These are phyloP conservation scores for Pandemis corylana DNA, from an alignment of 2,888 invertebrate species.

Conservation along the genomic window DNA sequence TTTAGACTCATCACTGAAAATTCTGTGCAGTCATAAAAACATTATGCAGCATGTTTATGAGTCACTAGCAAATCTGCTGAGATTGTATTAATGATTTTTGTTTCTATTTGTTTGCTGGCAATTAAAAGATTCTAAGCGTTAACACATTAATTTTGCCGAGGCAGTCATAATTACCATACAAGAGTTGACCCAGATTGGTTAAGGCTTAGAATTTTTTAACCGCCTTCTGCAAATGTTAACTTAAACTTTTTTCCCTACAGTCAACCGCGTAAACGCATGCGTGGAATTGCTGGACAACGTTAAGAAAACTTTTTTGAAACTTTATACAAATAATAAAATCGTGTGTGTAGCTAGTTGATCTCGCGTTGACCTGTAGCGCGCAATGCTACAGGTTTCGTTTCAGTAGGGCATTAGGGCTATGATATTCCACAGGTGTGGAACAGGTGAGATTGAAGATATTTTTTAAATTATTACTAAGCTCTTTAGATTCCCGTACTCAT, in stretches of 20 bases:
- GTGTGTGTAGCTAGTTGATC: conserved; percentile 81
- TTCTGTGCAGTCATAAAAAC: conserved; percentile 14
- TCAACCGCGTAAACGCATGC: conserved; percentile 81
- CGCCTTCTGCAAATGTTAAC: conserved; percentile 78
- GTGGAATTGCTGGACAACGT: conserved; percentile 80
- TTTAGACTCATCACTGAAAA: background rate
- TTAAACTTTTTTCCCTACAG: conserved; percentile 84
- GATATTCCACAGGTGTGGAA: conserved; percentile 78
- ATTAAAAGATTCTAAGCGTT: conserved; percentile 79
- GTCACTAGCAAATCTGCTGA: conserved; percentile 20
- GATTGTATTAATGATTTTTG: conserved; percentile 40
- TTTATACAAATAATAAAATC: conserved; percentile 76
- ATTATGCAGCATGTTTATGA: conserved; percentile 7
- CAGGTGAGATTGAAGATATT: conserved; percentile 84
- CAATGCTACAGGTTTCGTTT: conserved; percentile 85
- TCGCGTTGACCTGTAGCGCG: conserved; percentile 85
- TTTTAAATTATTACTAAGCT: conserved; percentile 76
- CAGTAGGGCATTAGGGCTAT: conserved; percentile 81
- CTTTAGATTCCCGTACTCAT: conserved; percentile 66
- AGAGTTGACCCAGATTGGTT: conserved; percentile 45
- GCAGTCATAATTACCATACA: background rate
- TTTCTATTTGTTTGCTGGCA: conserved; percentile 69
- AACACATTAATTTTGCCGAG: conserved; percentile 38
- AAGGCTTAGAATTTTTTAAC: conserved; percentile 78
- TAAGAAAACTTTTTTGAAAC: conserved; percentile 75